Evolutionary conservation across 1,140 invertebrate genomes (phyloP), one percentile per base, ranked within the genome.

Genomic region (Brachystomella parvula): DNA sequence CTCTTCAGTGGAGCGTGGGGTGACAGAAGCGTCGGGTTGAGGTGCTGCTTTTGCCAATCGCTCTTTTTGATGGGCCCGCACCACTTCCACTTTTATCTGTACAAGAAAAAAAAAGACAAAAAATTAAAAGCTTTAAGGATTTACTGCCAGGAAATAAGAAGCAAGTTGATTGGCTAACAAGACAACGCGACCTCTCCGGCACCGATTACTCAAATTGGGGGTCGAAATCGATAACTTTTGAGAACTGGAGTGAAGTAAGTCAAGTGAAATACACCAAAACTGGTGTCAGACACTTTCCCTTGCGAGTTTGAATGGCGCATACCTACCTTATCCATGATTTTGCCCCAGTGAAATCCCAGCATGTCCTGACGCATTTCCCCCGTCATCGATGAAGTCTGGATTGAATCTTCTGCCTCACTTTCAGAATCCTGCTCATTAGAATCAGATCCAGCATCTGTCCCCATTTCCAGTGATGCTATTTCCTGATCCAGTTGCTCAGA

Each of bases 301-400:
- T n/a, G n/a, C n/a, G n/a, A n/a, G n/a, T n/a, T n/a, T n/a, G n/a
- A n/a, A n/a, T n/a, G n/a, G n/a, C n/a, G n/a, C n/a, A 33, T 35
- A 44, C 26, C 6, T 49, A 72, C 70, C 39, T 65, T 53, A 2
- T 53, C 63, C 82, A 88, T 83, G 24, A 89, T 86, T 58, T 77
- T 75, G 0, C 74, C 73, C 74, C 86, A 86, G 76, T 89, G 80
- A 44, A 90, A 76, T 58, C 86, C 87, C 53, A 87, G 81, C 19
- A 88, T 82, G 78, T 86, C 82, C 58, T 89, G 81, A 24, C 82
- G 83, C 87, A 90, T 89, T 39, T 75, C 47, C 6, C 17, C 12
- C 6, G 81, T 81, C 62, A 83, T 73, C 9, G 76, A 74, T 12
- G 79, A 75, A 61, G 80, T 77, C 30, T 76, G 63, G 19, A 76